Conservation (phyloP, 2,113 vertebrate species). For the Marmota flaviventris region DNA sequence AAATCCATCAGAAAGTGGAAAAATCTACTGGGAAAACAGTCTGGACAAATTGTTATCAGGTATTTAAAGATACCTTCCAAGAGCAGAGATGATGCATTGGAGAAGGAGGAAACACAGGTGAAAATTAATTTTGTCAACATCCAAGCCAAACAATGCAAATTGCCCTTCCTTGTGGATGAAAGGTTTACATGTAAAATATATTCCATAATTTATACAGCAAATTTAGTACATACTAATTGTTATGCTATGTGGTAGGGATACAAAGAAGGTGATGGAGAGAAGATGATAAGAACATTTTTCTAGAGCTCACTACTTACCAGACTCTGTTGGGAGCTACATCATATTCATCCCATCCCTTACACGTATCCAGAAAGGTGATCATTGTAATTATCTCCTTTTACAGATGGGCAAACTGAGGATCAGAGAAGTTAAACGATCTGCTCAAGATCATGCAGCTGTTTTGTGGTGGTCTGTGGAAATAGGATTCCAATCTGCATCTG, state of each 20-base stretch:
- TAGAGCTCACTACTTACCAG: too few relatives aligned
- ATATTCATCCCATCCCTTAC: background rate
- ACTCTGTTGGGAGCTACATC: background rate
- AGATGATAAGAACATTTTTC: background rate
- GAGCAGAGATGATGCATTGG: background rate
- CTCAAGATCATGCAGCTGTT: background rate
- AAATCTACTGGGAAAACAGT: background rate
- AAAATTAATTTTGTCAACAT: constrained; percentile 36
- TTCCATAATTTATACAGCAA: background rate
- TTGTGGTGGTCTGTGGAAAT: background rate
- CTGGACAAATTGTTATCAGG: background rate
- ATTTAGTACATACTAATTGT: background rate
- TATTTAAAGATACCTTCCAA: background rate
- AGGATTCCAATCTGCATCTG: background rate
- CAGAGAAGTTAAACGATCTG: background rate
- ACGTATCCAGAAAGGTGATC: background rate
- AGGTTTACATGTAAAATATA: background rate
- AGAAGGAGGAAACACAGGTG: background rate
- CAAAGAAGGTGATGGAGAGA: background rate
- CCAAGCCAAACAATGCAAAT: background rate
- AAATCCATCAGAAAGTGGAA: background rate
- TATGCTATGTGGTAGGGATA: background rate
- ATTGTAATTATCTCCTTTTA: background rate
- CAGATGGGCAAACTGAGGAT: background rate
- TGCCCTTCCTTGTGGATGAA: background rate